phyloP scores from a whole-genome alignment of 2,113 vertebrate genomes.

The Capreolus pygargus region DNA sequence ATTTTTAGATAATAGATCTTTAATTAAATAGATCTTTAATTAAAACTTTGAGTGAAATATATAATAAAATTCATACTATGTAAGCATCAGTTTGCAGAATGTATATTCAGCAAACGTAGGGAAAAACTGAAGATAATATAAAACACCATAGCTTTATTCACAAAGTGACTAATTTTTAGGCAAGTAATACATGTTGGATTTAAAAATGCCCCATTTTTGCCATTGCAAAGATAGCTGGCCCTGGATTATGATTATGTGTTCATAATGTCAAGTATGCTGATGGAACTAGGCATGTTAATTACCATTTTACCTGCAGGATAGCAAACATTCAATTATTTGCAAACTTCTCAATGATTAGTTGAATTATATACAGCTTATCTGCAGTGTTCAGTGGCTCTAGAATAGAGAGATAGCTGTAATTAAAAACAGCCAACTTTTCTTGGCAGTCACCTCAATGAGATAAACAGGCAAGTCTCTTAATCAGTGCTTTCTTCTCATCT shows the following conservation, averaged over 20 bases:
- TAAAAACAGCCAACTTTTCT: not conserved
- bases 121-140: not conserved
- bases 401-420: not conserved
- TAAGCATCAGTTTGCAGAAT: not conserved
- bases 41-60: not conserved
- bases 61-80: not conserved
- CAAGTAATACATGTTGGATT: not conserved
- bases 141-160: not conserved
- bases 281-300: not conserved
- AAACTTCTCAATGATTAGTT: conserved; percentile 21
- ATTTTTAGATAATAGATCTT: conserved; percentile 1
- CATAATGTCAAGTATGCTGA: not conserved
- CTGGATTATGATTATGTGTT: not conserved
- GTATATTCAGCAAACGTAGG: not conserved
- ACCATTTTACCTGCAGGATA: not conserved
- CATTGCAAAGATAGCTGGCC: not conserved
- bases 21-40: not conserved
- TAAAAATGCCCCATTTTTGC: not conserved
- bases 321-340: conserved; percentile 28
- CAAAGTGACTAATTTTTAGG: not conserved
- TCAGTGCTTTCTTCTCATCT: not conserved
- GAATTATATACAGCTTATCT: not conserved
- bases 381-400: not conserved
- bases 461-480: conserved; percentile 23
- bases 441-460: conserved; percentile 28